Conservation (phyloP, 2,113 vertebrate species). For the Sula dactylatra region DNA sequence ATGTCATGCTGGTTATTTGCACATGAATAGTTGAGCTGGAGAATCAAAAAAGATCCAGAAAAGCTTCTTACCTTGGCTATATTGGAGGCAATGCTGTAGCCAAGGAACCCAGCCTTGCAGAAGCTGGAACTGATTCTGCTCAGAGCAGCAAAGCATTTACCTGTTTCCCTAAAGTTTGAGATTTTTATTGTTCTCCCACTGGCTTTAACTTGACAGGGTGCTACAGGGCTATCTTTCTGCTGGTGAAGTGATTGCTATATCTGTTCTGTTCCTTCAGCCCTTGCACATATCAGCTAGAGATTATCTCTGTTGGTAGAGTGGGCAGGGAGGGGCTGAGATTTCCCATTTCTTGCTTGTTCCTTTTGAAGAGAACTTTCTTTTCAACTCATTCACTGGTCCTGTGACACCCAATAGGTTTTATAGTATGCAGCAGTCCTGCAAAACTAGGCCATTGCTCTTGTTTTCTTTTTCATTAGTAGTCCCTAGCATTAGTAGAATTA, state of each 20-base stretch:
- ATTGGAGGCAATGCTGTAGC: neutral
- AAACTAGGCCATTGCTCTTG: neutral
- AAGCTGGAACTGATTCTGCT: neutral
- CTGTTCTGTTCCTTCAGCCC: neutral
- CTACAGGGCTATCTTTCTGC: neutral
- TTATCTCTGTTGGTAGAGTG: neutral
- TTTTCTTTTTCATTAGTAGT: neutral
- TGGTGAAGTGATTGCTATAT: neutral
- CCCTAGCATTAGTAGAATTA: neutral
- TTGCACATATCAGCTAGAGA: fast-evolving
- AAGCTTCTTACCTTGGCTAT: neutral
- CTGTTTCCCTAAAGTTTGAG: neutral
- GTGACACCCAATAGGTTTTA: neutral
- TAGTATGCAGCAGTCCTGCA: neutral
- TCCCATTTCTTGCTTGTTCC: fast-evolving
- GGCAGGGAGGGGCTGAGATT: neutral
- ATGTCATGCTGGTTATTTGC: neutral
- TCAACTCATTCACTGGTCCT: neutral
- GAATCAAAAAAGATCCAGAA: neutral
- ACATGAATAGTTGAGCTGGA: neutral
- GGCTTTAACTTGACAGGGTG: neutral
- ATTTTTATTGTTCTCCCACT: neutral
- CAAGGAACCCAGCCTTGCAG: neutral
- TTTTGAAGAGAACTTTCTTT: neutral
- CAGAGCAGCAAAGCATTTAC: neutral